Evolutionary conservation across 2,888 invertebrate species (phyloP), one percentile per base, ranked within the genome.

Genomic region (Ennomos erosarius): DNA sequence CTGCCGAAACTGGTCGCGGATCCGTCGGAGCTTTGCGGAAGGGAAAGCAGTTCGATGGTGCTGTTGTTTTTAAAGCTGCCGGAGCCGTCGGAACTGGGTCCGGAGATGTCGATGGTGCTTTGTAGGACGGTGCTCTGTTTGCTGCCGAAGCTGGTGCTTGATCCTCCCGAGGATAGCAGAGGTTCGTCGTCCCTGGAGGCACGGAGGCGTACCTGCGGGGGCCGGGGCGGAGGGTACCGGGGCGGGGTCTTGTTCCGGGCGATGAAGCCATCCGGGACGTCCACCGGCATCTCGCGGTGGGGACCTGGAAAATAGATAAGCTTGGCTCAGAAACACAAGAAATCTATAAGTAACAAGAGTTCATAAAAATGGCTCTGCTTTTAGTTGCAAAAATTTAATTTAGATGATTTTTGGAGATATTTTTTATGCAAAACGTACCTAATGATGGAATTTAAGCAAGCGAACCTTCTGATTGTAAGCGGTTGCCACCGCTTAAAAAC

Each of bases 261-360:
- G 80, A 98, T 95, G 93, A 98, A 98, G 78, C 96, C 96, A 86
- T 98, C 98, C 81, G 99, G 99, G 78, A 98, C 98, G 93, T 99
- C 99, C 88, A 99, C 98, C 85, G 99, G 98, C 97, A 99, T 98
- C 95, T 99, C 99, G 85, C 99, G 96, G 94, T 98, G 98, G 81
- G 97, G 97, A 88, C 96, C 96, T 94, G 90, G 65, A 93, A 90
- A 39, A 44, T 59, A 67, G 2, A 37, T 44, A 10, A 39, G 11
- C 9, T 11, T 12, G 11, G 37, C 9, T 52, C 26, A 36, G 10
- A 26, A 6, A 26, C 6, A 26, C 26, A 26, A 1, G 6, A 16
- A 16, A 26, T 26, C 26, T 26, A 6, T 5, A n/a, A n/a, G n/a
- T n/a, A 6, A 26, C 26, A 26, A 26, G 26, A 26, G 26, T 26